Evolutionary conservation across 2,113 vertebrate genomes (phyloP).

Genomic region (Syrmaticus mikado): DNA sequence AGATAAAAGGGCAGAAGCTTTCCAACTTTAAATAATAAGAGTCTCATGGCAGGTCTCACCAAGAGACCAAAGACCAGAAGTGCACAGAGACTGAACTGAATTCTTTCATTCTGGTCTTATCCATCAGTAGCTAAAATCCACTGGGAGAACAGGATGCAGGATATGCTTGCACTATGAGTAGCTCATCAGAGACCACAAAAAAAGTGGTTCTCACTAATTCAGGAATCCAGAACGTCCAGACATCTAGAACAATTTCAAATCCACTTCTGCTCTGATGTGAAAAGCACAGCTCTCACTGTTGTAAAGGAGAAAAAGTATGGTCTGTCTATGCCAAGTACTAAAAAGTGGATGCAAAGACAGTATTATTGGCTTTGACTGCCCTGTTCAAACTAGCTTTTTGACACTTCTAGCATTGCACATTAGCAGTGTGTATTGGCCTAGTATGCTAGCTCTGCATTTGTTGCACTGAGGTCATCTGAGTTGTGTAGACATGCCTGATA

Average conservation of each 20-base stretch:
- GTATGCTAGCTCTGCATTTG: background rate
- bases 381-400: background rate
- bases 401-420: background rate
- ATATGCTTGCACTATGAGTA: background rate
- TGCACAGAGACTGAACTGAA: background rate
- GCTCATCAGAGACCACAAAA: constrained; percentile 3
- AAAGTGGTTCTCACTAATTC: background rate
- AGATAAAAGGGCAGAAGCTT: constrained; percentile 10
- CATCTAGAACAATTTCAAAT: background rate
- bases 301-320: background rate
- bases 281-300: background rate
- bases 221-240: background rate
- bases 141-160: background rate
- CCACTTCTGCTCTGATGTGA: background rate
- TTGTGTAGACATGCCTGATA: background rate
- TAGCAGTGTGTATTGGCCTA: background rate
- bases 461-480: background rate
- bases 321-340: background rate
- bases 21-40: background rate
- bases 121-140: constrained; percentile 39
- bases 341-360: background rate
- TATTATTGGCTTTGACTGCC: background rate
- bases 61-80: constrained; percentile 1
- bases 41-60: constrained; percentile 16
- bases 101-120: constrained; percentile 11